These are phyloP conservation scores for human (Homo sapiens) DNA, from an alignment of 2,113 vertebrate genomes.

Conservation along the genomic window GRCh38 chr11:27617001-27617500, in stretches of 20 bases:
- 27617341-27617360: not conserved
- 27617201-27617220: not conserved
- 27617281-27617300: not conserved
- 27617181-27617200: not conserved
- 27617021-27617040: too few species aligned
- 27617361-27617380: not conserved
- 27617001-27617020: too few species aligned
- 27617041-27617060: not conserved
- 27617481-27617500: not conserved
- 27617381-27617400: not conserved
- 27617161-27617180: not conserved
- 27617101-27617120: not conserved
- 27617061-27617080: not conserved
- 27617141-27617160: not conserved
- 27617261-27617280: not conserved
- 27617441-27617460: not conserved
- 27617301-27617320: not conserved
- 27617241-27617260: not conserved
- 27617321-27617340: not conserved
- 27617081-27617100: not conserved
- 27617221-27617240: not conserved
- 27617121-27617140: not conserved
- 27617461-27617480: not conserved
- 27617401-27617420: constrained; percentile 3
- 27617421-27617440: not conserved